phyloP scores from a whole-genome alignment of 2,113 vertebrate genomes.

The Channa maculata region DNA sequence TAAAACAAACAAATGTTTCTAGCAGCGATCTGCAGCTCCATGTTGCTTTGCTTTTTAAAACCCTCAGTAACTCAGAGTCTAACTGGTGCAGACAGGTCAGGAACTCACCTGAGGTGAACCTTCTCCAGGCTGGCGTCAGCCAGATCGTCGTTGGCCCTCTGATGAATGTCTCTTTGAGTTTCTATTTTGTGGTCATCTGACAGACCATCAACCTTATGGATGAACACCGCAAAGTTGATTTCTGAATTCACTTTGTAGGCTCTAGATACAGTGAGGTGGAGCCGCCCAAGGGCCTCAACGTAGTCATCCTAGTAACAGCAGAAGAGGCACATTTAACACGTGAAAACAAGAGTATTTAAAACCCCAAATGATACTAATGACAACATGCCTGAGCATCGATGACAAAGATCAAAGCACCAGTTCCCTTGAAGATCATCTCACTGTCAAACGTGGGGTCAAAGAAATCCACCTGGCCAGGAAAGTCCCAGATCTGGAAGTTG shows the following conservation, averaged over 20 bases:
- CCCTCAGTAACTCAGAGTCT: too few species aligned
- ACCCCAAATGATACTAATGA: background rate
- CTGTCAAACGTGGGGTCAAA: constrained; percentile 98
- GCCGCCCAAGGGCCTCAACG: constrained; percentile 92
- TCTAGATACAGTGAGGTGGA: constrained; percentile 94
- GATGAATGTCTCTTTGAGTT: constrained; percentile 96
- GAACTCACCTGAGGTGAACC: constrained; percentile 91
- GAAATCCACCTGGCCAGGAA: constrained; percentile 99
- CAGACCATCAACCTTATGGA: constrained; percentile 97
- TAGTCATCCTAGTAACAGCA: constrained; percentile 89
- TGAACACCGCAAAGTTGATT: constrained; percentile 99
- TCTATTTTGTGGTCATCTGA: constrained; percentile 98
- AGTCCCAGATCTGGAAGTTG: constrained; percentile 99
- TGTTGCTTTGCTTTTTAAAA: too few species aligned
- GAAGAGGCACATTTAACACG: background rate
- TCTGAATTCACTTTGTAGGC: constrained; percentile 96
- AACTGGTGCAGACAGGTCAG: background rate
- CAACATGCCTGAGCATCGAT: constrained; percentile 93
- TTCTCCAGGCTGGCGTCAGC: constrained; percentile 94
- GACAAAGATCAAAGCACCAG: constrained; percentile 96
- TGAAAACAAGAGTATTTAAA: background rate
- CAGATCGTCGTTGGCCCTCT: constrained; percentile 96
- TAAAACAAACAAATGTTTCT: too few species aligned
- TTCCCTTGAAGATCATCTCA: constrained; percentile 98
- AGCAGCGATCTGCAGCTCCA: too few species aligned